Base-by-base conservation (phyloP, 35 echinoderm and acorn worm genomes). In the Anneissia japonica region DNA sequence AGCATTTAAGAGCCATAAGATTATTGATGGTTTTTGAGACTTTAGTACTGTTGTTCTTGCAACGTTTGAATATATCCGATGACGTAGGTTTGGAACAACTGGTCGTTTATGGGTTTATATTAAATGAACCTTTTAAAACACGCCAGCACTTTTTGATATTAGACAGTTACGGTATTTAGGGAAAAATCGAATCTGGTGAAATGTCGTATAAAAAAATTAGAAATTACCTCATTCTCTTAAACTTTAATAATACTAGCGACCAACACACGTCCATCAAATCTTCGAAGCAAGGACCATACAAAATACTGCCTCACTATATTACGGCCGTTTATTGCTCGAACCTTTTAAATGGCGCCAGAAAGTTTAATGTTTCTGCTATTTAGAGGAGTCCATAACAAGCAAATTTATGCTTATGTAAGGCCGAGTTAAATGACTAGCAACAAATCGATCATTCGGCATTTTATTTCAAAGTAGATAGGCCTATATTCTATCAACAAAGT, bases 291-390 rank as follows among this genome's bases (percentile, higher is more conserved):
- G 51, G 51, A 23, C 51, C 5, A 64, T 64, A 23, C 51, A 64
- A 64, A n/a, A 64, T 64, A 64, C 40, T 4, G 4, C 40, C 14
- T 43, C 40, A 14, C 40, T 6, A 16, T 64, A 64, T 64, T 64
- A 64, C 51, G 51, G 1, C 1, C 51, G 51, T 64, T 64, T 64
- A 64, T 64, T 64, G 19, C 51, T 12, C 11, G 51, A 64, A 64
- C 51, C 51, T 64, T 64, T 64, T 26, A 64, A 64, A 64, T 64
- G 51, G 51, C 51, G 51, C 51, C 51, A 64, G 51, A 64, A 64
- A 64, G 51, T 64, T 64, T 64, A 64, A 64, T 64, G 51, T 43
- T n/a, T n/a, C n/a, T n/a, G n/a, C n/a, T n/a, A n/a, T n/a, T n/a
- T n/a, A n/a, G 40, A 19, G 21, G 21, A 64, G 51, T 64, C 51